These are phyloP conservation scores for Oriolus oriolus DNA, from an alignment of 2,113 vertebrate species.

Conservation along the genomic window DNA sequence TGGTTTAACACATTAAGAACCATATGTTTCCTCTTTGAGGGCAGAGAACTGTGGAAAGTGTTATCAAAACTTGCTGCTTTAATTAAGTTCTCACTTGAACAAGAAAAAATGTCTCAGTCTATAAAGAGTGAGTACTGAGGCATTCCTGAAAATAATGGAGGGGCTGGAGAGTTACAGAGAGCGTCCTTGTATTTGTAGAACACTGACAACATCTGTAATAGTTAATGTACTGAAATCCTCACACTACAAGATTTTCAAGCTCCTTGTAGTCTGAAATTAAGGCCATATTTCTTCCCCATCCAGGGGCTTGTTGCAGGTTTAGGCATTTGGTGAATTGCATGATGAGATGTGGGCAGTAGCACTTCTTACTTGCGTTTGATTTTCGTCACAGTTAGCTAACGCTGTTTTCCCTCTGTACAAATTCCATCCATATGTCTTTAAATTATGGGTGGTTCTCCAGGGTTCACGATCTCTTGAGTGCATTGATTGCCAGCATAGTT, in stretches of 20 bases:
- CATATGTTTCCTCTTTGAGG: neutral
- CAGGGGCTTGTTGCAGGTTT: neutral
- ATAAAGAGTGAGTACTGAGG: neutral
- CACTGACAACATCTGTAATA: neutral
- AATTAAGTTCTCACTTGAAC: neutral
- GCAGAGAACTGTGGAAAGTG: neutral
- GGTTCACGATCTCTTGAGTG: neutral
- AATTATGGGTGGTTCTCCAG: neutral
- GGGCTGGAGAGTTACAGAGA: neutral
- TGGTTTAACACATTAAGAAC: neutral
- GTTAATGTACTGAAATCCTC: neutral
- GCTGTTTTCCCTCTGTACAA: neutral
- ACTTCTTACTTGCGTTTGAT: neutral
- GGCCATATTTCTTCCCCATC: neutral
- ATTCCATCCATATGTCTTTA: neutral
- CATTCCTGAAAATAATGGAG: neutral
- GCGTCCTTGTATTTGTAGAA: neutral
- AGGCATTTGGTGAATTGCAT: neutral
- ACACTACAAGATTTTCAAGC: neutral
- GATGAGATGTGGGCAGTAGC: neutral
- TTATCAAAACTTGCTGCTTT: neutral
- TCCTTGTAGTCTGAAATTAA: neutral
- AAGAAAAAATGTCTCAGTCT: neutral
- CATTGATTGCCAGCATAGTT: neutral
- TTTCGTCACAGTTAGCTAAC: neutral